Base-by-base conservation (phyloP, 2,113 vertebrate genomes). In the Lichenostomus cassidix region DNA sequence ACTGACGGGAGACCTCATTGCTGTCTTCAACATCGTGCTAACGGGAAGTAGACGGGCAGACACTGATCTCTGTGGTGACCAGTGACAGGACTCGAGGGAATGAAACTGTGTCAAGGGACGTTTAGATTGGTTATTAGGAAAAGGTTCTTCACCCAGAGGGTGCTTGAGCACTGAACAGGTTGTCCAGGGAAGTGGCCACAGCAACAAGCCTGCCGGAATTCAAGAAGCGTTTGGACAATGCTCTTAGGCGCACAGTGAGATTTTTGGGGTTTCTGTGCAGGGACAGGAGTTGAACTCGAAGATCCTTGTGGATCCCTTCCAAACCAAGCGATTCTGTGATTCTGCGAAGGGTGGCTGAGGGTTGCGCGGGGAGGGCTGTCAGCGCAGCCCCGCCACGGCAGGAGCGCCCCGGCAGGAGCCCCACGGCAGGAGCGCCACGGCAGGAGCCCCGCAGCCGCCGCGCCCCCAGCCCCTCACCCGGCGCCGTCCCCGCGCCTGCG, bases 321-420 rank as follows among this genome's bases (percentile, higher is more conserved):
- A 22, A 35, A 25, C 21, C 29, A 16, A 10, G 29, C 5, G 13
- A 14, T 2, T 1, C 28, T 1, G 41, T 2, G 19, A 67, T 1
- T 8, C 44, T 10, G 9, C 5, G 2, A 7, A 16, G 5, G 3
- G 5, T 33, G 7, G 12, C 19, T 1, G 1, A 10, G 1, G 3
- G 9, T 53, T 27, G 24, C 0, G 5, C 13, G 1, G 1, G 1
- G 11, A 5, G 1, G 4, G 1, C 1, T 17, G 0, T 0, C 56
- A 9, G 17, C 33, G 5, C 58, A 15, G 17, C 68, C 25, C 31
- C 20, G 1, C 21, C 12, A 5, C 24, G 0, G 4, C 0, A 4
- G 2, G 12, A 47, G 1, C 9, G n/a, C n/a, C n/a, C n/a, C n/a
- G n/a, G n/a, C 0, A 4, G 2, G 12, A 47, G 1, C 9, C 21